Evolutionary conservation across 2,113 vertebrate species (phyloP).

Genomic region (Lota lota): DNA sequence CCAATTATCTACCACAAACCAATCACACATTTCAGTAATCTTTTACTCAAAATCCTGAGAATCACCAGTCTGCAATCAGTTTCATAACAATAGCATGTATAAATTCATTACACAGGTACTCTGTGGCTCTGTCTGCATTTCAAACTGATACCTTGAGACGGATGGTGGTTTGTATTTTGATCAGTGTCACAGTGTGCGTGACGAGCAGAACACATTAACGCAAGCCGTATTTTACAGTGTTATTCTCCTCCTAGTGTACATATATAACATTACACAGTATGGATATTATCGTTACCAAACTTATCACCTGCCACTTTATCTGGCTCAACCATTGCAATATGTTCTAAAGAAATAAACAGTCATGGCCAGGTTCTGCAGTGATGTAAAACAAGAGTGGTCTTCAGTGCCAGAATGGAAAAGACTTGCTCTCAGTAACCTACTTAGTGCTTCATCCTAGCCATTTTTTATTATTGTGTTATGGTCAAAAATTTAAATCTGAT

Average conservation of each 20-base stretch:
- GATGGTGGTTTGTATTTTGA: too few species aligned
- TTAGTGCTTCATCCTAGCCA: background rate
- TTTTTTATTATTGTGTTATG: background rate
- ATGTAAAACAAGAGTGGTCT: constrained; percentile 11
- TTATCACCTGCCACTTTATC: constrained; percentile 10
- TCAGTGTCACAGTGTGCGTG: constrained; percentile 26
- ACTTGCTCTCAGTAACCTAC: background rate
- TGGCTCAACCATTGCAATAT: background rate
- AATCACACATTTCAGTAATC: too few species aligned
- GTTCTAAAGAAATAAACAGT: too few species aligned
- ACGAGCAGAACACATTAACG: background rate
- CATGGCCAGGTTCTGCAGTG: constrained; percentile 12
- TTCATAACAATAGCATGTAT: too few species aligned
- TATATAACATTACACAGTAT: too few species aligned
- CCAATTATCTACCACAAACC: too few species aligned
- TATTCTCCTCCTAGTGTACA: background rate
- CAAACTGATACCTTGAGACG: too few species aligned
- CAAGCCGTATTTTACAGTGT: too few species aligned
- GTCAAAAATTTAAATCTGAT: background rate
- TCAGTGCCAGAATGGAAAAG: background rate
- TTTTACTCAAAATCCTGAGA: too few species aligned
- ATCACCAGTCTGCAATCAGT: too few species aligned
- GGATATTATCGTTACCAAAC: background rate
- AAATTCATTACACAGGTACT: too few species aligned
- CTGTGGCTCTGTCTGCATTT: too few species aligned